Conservation (phyloP, 2,888 invertebrate genomes). For the Ormyrus nitidulus region DNA sequence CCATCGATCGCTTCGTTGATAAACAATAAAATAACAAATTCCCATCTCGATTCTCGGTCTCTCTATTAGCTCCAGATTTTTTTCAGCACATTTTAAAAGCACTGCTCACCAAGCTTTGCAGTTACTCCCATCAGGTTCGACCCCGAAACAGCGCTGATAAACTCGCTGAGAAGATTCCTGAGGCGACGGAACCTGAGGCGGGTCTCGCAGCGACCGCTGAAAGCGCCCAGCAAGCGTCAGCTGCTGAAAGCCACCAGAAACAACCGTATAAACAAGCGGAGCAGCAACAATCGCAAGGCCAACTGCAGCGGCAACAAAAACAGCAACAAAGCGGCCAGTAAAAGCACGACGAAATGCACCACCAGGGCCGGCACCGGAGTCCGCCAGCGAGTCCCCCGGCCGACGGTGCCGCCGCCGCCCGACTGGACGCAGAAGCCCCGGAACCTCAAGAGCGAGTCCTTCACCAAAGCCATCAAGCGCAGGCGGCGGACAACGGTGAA, state of each 20-base stretch:
- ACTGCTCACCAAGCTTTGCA: not conserved
- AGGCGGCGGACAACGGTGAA: not conserved
- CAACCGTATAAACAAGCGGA: not conserved
- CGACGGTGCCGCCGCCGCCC: slow-evolving; percentile 63
- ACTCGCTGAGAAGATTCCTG: not conserved
- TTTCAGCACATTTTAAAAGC: too few species aligned
- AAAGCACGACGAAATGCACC: not conserved
- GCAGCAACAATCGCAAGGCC: not conserved
- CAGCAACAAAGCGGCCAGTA: not conserved
- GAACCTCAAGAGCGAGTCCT: slow-evolving; percentile 61
- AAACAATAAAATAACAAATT: too few species aligned
- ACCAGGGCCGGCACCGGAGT: not conserved
- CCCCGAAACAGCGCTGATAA: slow-evolving; percentile 46
- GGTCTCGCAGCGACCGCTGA: not conserved
- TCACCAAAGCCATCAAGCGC: slow-evolving; percentile 60
- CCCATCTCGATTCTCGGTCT: too few species aligned
- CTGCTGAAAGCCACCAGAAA: not conserved
- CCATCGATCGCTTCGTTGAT: too few species aligned
- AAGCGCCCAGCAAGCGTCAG: too few species aligned
- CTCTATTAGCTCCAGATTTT: too few species aligned
- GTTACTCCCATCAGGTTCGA: slow-evolving; percentile 56
- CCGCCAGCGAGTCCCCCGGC: slow-evolving; percentile 57
- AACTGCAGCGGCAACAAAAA: not conserved
- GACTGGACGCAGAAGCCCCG: slow-evolving; percentile 58
- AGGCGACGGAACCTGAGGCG: not conserved